Evolutionary conservation across 2,113 vertebrate species (phyloP).

Genomic region (Neolamprologus brichardi): DNA sequence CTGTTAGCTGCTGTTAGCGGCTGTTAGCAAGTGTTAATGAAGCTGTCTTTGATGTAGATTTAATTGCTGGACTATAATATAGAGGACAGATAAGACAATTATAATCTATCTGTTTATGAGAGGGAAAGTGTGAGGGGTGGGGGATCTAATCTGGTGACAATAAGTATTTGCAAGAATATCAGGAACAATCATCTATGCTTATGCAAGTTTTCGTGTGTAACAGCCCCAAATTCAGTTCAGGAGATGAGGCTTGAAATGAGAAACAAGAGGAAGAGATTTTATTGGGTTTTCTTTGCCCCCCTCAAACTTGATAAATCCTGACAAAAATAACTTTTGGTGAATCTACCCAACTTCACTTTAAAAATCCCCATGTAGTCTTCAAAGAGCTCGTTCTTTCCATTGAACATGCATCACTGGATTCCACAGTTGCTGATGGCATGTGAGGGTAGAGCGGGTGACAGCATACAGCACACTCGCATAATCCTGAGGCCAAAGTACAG

Average conservation of each 20-base stretch:
- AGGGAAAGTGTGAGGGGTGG: accelerated
- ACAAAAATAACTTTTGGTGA: neutral
- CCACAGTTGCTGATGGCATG: neutral
- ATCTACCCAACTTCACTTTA: neutral
- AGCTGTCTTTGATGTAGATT: neutral
- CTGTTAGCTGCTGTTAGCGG: accelerated
- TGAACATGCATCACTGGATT: neutral
- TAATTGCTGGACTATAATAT: neutral
- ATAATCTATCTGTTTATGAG: neutral
- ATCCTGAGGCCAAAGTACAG: neutral
- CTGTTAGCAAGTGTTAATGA: neutral
- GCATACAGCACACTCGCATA: neutral
- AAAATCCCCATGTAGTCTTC: neutral
- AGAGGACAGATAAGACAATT: neutral
- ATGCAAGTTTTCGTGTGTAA: accelerated
- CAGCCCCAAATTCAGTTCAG: neutral
- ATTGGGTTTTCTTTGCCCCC: too few relatives aligned
- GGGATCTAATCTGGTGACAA: neutral
- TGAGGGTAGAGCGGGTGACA: neutral
- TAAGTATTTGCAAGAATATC: neutral
- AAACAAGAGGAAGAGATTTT: neutral
- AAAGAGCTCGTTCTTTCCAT: neutral
- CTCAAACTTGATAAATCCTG: neutral
- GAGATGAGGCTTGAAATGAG: neutral
- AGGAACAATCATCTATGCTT: neutral